Percentiles rank a stretch among this genome's conserved stretches.
These are phyloP conservation scores for Petroica traversi DNA, from an alignment of 2,113 vertebrate species.

Conservation along the genomic window DNA sequence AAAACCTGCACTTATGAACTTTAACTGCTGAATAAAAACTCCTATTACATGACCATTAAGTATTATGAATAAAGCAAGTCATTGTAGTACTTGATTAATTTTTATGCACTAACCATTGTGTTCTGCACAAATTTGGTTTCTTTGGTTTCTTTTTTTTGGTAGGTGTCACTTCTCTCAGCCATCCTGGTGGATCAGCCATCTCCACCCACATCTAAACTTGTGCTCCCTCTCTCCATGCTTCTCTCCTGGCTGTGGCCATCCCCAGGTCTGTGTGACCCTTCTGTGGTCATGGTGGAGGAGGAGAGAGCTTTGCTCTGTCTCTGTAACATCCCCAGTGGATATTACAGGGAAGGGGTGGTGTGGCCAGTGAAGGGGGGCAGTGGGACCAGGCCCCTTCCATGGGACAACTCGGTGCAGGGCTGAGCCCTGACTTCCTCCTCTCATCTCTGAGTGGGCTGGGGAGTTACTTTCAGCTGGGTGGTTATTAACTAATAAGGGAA, in stretches of 20 bases:
- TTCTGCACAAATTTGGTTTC: conserved; percentile 68
- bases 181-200: neutral
- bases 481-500: neutral
- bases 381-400: rapidly evolving
- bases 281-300: rapidly evolving
- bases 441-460: neutral
- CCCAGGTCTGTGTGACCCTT: rapidly evolving
- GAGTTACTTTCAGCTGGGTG: neutral
- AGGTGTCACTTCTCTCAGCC: neutral
- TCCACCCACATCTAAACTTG: neutral
- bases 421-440: neutral
- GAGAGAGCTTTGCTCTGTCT: neutral
- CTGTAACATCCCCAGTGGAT: too few relatives aligned
- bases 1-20: conserved; percentile 83
- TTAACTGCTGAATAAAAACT: conserved; percentile 87
- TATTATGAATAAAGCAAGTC: conserved; percentile 85
- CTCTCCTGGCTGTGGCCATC: neutral
- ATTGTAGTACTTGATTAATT: conserved; percentile 84
- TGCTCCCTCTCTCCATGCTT: neutral
- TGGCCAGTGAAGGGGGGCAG: neutral
- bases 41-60: conserved; percentile 88
- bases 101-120: conserved; percentile 79
- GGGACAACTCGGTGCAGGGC: neutral
- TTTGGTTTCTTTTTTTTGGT: neutral
- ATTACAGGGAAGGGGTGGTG: neutral